Conservation (phyloP, 92 coral and sea anemone genomes). For the Epizoanthus scotinus region DNA sequence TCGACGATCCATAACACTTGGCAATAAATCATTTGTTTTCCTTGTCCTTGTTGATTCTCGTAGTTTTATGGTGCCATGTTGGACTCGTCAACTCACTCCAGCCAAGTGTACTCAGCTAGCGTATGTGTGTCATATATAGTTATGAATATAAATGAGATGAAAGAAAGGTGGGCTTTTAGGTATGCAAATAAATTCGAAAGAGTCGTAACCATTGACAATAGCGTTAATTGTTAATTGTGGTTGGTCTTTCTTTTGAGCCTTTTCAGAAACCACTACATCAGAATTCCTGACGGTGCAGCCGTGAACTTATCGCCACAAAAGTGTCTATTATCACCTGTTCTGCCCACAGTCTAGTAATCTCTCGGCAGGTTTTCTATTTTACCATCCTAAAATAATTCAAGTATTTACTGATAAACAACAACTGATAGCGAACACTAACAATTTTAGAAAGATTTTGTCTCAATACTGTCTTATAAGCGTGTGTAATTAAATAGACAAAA, state of each 20-base stretch:
- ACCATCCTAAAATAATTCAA: background rate
- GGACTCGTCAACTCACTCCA: background rate
- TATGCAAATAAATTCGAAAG: conserved; percentile 24
- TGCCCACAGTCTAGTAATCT: background rate
- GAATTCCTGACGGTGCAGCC: background rate
- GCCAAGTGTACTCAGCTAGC: background rate
- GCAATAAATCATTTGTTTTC: conserved; percentile 16
- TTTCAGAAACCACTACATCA: background rate
- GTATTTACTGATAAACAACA: background rate
- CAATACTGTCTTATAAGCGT: no score
- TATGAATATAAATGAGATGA: conserved; percentile 29
- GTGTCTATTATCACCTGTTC: background rate
- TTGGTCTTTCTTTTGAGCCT: background rate
- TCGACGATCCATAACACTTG: conserved; percentile 24
- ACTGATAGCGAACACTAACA: background rate
- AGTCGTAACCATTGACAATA: conserved; percentile 15
- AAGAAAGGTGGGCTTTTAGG: background rate
- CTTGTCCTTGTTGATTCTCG: background rate
- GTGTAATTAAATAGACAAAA: no score
- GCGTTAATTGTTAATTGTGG: conserved; percentile 8
- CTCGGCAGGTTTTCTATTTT: background rate
- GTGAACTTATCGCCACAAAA: background rate
- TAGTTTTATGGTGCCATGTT: background rate
- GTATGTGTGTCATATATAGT: no score
- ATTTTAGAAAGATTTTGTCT: background rate